Evolutionary conservation across 2,888 invertebrate species (phyloP).

Genomic region (Prostheceraeus crozeri): DNA sequence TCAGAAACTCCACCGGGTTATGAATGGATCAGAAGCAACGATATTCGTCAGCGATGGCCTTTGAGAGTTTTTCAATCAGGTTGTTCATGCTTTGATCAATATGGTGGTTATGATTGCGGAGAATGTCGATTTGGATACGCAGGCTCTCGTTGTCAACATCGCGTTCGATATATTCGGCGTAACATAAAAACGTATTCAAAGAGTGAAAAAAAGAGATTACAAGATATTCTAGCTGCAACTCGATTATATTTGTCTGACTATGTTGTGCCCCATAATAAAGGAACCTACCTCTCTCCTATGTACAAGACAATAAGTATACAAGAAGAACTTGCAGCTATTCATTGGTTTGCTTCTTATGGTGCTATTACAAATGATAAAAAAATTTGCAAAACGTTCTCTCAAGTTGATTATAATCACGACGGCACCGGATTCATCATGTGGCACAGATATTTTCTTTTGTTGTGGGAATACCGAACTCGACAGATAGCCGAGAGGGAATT

Average conservation of each 20-base stretch:
- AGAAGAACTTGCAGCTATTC: no score
- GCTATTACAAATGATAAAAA: no score
- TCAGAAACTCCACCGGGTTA: neutral
- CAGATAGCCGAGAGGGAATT: neutral
- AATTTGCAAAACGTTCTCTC: no score
- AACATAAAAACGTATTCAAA: neutral
- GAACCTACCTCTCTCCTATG: neutral
- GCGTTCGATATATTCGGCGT: neutral
- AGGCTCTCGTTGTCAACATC: neutral
- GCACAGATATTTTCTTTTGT: constrained; percentile 27
- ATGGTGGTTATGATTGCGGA: neutral
- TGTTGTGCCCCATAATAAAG: neutral
- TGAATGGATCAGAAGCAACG: no score
- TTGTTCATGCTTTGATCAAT: neutral
- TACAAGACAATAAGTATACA: no score
- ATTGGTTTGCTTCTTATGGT: no score
- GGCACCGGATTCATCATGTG: constrained; percentile 8
- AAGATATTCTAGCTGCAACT: neutral
- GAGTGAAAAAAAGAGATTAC: neutral
- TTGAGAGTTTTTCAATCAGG: neutral
- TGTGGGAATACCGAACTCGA: constrained; percentile 6
- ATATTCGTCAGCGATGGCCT: constrained; percentile 2
- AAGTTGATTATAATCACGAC: neutral
- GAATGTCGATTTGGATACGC: neutral
- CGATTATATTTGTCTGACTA: neutral